A percentile compares a stretch with the other conserved stretches of the same genome.
Conservation (phyloP, 2,113 vertebrate species). For the Rhabdomys dilectus region DNA sequence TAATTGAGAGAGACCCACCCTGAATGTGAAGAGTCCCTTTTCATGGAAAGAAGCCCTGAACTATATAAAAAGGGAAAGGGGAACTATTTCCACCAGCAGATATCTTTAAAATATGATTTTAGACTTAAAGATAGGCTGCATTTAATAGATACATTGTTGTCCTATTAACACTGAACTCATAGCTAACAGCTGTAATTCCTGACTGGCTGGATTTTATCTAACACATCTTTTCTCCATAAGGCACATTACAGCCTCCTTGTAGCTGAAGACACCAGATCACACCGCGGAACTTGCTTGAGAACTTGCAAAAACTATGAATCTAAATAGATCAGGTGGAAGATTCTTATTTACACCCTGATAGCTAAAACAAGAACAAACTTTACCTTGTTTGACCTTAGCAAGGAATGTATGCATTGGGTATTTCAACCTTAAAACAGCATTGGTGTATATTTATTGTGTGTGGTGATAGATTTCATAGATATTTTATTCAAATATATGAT, state of each 20-base stretch:
- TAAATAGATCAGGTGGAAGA: constrained; percentile 4
- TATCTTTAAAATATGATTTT: constrained; percentile 40
- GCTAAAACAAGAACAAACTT: background rate
- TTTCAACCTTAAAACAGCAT: background rate
- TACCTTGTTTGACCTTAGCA: background rate
- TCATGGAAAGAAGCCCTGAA: background rate
- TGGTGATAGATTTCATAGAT: background rate
- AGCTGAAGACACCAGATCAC: background rate
- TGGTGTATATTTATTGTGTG: background rate
- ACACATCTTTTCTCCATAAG: background rate
- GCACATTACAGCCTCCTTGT: background rate
- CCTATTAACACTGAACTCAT: constrained; percentile 24
- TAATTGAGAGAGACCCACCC: background rate
- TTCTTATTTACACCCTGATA: constrained; percentile 12
- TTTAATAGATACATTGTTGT: background rate
- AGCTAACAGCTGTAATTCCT: background rate
- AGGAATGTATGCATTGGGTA: background rate
- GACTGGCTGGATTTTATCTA: background rate
- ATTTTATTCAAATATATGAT: background rate
- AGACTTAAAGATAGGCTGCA: background rate
- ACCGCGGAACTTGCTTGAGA: background rate
- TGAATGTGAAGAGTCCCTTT: background rate
- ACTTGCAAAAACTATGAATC: background rate
- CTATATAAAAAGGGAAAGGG: background rate
- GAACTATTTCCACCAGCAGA: background rate